Evolutionary conservation across 2,113 vertebrate genomes (phyloP).

Genomic region (Gopherus flavomarginatus): DNA sequence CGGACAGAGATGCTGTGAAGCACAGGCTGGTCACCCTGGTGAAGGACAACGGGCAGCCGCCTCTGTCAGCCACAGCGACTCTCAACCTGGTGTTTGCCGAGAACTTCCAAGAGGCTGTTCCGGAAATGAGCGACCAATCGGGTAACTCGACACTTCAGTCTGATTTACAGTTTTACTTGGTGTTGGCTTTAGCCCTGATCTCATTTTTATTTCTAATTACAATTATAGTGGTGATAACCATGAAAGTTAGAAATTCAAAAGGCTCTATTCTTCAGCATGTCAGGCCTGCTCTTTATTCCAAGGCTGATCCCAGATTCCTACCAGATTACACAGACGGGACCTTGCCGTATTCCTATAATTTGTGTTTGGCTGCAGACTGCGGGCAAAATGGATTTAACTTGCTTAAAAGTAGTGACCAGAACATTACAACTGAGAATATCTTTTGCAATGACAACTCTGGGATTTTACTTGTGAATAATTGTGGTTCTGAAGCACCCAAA

Average conservation of each 20-base stretch:
- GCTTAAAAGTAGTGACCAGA: neutral
- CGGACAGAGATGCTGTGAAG: no score
- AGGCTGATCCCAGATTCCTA: neutral
- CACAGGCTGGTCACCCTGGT: neutral
- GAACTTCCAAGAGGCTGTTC: neutral
- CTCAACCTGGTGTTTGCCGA: neutral
- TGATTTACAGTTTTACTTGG: conserved; percentile 57
- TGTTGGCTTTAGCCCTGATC: conserved; percentile 43
- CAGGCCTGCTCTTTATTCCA: neutral
- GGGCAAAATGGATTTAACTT: conserved; percentile 28
- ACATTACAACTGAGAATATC: neutral
- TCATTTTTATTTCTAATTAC: conserved; percentile 47
- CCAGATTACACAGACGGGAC: conserved; percentile 31
- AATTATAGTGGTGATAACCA: conserved; percentile 25
- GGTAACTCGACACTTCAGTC: neutral
- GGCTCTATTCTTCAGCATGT: conserved; percentile 1
- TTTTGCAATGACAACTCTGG: neutral
- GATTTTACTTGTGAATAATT: neutral
- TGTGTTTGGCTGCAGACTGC: conserved; percentile 4
- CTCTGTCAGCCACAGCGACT: conserved; percentile 74
- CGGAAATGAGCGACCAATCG: neutral
- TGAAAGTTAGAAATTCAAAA: conserved; percentile 26
- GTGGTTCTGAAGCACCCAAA: neutral
- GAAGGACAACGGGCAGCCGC: conserved; percentile 74
- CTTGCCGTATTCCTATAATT: conserved; percentile 59